Evolutionary conservation across 2,113 vertebrate genomes (phyloP).

Genomic region (Ancistrus triradiatus): DNA sequence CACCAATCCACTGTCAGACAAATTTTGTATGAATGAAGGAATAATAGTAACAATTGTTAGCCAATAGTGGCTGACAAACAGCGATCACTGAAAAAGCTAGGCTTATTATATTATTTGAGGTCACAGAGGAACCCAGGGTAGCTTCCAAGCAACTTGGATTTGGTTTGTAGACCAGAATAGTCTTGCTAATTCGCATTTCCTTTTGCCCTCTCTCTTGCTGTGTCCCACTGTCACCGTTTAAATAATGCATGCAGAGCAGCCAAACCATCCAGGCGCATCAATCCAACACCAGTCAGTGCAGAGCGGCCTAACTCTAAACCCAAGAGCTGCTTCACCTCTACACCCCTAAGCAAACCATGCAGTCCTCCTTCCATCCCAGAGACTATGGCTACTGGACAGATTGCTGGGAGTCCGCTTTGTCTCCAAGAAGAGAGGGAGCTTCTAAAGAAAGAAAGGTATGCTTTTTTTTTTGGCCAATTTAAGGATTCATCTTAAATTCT

Average conservation of each 20-base stretch:
- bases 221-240: background rate
- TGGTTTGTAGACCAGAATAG: no score
- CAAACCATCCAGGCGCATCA: slow-evolving; percentile 92
- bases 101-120: no score
- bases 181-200: no score
- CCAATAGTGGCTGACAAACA: no score
- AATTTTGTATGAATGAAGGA: no score
- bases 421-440: slow-evolving; percentile 93
- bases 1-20: no score
- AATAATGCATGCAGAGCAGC: slow-evolving; percentile 63
- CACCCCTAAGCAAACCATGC: slow-evolving; percentile 75
- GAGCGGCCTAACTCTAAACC: slow-evolving; percentile 87
- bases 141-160: no score
- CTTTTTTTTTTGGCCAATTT: background rate
- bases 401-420: slow-evolving; percentile 56
- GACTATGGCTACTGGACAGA: slow-evolving; percentile 52
- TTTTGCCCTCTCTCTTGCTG: no score
- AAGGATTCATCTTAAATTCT: background rate
- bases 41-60: no score
- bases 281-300: slow-evolving; percentile 89
- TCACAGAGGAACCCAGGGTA: no score
- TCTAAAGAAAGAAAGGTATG: slow-evolving; percentile 87
- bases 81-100: no score
- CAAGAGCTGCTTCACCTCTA: slow-evolving; percentile 94
- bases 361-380: slow-evolving; percentile 62